Evolutionary conservation across 2,113 vertebrate genomes (phyloP).

Genomic region (Pleuronectes platessa): DNA sequence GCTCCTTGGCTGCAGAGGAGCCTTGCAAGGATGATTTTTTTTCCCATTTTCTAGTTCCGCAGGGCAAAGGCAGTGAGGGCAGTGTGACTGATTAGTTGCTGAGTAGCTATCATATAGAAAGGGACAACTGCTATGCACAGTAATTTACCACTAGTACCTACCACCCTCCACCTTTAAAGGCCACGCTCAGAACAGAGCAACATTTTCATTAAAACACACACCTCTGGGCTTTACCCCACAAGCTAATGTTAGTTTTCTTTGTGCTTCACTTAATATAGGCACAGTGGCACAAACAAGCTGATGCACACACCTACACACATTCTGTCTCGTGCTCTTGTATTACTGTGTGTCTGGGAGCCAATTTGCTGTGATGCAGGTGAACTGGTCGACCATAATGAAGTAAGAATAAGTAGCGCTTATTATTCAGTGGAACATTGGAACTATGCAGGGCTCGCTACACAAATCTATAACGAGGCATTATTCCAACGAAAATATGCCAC

Average conservation of each 20-base stretch:
- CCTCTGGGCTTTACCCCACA: neutral
- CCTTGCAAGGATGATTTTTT: neutral
- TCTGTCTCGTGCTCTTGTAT: constrained; percentile 44
- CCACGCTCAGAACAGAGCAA: neutral
- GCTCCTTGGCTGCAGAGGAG: neutral
- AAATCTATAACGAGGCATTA: constrained; percentile 46
- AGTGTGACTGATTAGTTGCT: neutral
- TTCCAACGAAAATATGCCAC: constrained; percentile 48
- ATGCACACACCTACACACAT: constrained; percentile 5
- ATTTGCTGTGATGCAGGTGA: constrained; percentile 54
- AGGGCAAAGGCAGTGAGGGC: constrained; percentile 1
- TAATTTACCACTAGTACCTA: neutral
- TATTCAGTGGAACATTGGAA: constrained; percentile 48
- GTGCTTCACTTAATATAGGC: constrained; percentile 20
- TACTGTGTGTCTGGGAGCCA: constrained; percentile 55
- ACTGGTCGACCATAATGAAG: constrained; percentile 62
- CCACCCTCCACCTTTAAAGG: constrained; percentile 23
- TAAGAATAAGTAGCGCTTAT: constrained; percentile 72
- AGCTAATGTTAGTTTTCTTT: neutral
- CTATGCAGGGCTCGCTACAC: constrained; percentile 35
- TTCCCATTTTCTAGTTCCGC: constrained; percentile 5
- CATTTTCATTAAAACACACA: constrained; percentile 27
- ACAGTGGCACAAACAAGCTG: constrained; percentile 28
- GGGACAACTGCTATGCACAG: neutral
- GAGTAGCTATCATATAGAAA: constrained; percentile 5